Evolutionary conservation across 2,113 vertebrate species (phyloP), one percentile per base, ranked within the genome.

Genomic region (Tupaia chinensis): DNA sequence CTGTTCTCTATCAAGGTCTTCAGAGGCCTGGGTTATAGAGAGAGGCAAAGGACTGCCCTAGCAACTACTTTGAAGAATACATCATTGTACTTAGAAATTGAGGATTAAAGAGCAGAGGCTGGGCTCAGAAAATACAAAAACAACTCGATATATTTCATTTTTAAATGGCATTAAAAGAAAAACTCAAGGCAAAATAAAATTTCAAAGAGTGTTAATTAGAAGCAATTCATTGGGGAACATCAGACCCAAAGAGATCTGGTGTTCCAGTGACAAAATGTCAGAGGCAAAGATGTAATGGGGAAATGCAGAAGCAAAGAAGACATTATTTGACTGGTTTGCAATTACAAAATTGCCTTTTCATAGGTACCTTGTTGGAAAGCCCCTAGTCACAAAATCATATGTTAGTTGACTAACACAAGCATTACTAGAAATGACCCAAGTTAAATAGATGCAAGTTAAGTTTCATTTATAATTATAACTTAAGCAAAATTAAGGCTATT

Each of bases 1-100:
- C 19, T 44, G 77, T 83, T 81, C 68, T 32, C 4, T 16, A 73
- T 8, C 14, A 78, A 54, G 9, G 63, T 93, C 44, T 95, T 60
- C 70, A 58, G 70, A 77, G 16, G n/a, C 17, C 14, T 56, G 68
- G 56, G 11, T 78, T 82, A 79, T 8, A 80, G n/a, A 54, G 2
- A 8, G 70, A 65, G 22, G 25, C 22, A 60, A 84, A 61, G 44
- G 19, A 54, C 29, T 82, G 60, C 4, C 73, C 15, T 20, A 70
- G 61, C 53, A 94, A 91, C 23, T 73, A 44, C n/a, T 86, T 19
- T 14, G 15, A 96, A 27, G 54, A 96, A 69, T 63, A 79, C 14
- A 56, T 27, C 17, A 8, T 32, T 63, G 53, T 20, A 73, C 56
- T 88, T 79, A 72, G 68, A 91, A 61, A 25, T 32, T 22, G 44